These are phyloP conservation scores for Drosophila tanythrix DNA, from an alignment of 2,888 invertebrate species.

Conservation along the genomic window DNA sequence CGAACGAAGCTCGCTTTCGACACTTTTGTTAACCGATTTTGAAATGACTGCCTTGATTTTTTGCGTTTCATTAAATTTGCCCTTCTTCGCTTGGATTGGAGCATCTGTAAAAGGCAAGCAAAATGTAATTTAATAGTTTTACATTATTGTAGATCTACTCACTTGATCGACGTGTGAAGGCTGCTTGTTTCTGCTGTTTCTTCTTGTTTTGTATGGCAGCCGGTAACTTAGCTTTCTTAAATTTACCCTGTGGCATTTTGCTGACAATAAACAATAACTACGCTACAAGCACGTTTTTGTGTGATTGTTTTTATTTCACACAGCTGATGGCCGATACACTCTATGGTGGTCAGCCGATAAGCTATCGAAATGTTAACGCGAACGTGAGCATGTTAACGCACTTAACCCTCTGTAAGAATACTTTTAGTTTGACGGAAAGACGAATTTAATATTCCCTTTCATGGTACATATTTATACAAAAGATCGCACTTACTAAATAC, in stretches of 20 bases:
- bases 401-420: background rate
- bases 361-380: background rate
- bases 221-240: constrained; percentile 87
- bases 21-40: constrained; percentile 87
- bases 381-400: background rate
- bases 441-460: background rate
- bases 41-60: constrained; percentile 88
- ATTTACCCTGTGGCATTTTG: constrained; percentile 88
- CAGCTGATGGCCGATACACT: constrained; percentile 35
- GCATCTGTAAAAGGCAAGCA: constrained; percentile 86
- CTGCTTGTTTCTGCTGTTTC: constrained; percentile 85
- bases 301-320: constrained; percentile 21
- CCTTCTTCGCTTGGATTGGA: constrained; percentile 88
- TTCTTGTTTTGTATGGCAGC: constrained; percentile 85
- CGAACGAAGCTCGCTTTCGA: constrained; percentile 87
- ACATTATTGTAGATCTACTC: constrained; percentile 75
- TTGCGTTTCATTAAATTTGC: constrained; percentile 86
- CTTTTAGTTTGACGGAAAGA: background rate
- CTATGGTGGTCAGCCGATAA: constrained; percentile 33
- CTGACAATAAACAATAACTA: background rate
- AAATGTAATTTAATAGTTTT: background rate
- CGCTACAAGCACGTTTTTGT: constrained; percentile 44
- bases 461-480: background rate
- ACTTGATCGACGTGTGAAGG: constrained; percentile 87
- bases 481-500: background rate